A percentile compares a stretch with the other conserved stretches of the same genome.
Evolutionary conservation across 1,140 invertebrate species (phyloP).

Genomic region (Drosophila mayri): DNA sequence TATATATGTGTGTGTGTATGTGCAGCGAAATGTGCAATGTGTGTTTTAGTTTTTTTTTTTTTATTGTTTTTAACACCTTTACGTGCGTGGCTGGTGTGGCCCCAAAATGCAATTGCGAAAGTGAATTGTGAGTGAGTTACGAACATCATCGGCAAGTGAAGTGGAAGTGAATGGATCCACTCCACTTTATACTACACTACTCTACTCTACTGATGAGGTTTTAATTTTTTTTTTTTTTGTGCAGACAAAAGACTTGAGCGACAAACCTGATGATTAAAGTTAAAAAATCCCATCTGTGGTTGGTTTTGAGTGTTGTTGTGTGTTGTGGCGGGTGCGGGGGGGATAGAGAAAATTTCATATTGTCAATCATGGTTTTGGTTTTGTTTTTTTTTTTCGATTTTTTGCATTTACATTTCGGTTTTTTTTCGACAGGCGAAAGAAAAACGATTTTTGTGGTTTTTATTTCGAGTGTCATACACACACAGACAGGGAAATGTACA

Average conservation of each 20-base stretch:
- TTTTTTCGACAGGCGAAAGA: slow-evolving; percentile 39
- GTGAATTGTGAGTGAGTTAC: slow-evolving; percentile 57
- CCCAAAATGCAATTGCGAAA: slow-evolving; percentile 77
- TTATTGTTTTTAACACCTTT: slow-evolving; percentile 51
- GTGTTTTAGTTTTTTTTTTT: slow-evolving; percentile 15
- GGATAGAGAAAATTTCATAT: slow-evolving; percentile 56
- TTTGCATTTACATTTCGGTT: slow-evolving; percentile 54
- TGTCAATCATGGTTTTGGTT: slow-evolving; percentile 49
- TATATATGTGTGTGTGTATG: slow-evolving; percentile 28
- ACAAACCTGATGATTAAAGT: slow-evolving; percentile 85
- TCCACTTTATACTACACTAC: slow-evolving; percentile 19
- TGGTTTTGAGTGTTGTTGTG: slow-evolving; percentile 48
- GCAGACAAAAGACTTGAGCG: slow-evolving; percentile 84
- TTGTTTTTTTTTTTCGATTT: slow-evolving; percentile 16
- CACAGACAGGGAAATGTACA: slow-evolving; percentile 33
- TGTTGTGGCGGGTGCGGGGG: slow-evolving; percentile 33
- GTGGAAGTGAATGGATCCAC: slow-evolving; percentile 58
- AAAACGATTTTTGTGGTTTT: slow-evolving; percentile 66
- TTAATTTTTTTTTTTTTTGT: slow-evolving; percentile 55
- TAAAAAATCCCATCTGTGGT: slow-evolving; percentile 84
- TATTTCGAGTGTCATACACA: slow-evolving; percentile 39
- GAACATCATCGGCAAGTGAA: slow-evolving; percentile 57
- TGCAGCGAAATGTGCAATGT: slow-evolving; percentile 79
- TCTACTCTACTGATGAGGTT: slow-evolving; percentile 59
- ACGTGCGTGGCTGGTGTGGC: slow-evolving; percentile 50